A percentile compares a stretch with the other conserved stretches of the same genome.
Evolutionary conservation across 2,888 invertebrate species (phyloP).

Genomic region (Cryptus armator): DNA sequence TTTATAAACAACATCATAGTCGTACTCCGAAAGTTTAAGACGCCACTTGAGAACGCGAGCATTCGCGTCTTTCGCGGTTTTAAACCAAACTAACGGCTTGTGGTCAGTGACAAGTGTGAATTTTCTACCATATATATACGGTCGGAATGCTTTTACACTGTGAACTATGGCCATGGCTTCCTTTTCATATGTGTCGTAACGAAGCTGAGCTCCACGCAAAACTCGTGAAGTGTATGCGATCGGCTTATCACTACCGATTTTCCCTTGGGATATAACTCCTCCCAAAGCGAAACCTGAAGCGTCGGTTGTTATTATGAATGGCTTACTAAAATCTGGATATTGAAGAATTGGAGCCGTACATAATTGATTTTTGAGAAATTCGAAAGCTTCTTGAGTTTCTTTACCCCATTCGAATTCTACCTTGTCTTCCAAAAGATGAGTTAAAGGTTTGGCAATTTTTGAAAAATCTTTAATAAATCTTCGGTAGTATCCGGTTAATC

Average conservation of each 20-base stretch:
- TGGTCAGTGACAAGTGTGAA: not conserved
- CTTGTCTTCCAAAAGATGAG: conserved; percentile 22
- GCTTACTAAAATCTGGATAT: conserved; percentile 36
- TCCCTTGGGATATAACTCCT: conserved; percentile 42
- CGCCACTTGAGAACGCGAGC: not conserved
- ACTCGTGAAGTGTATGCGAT: conserved; percentile 1
- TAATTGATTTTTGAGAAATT: not conserved
- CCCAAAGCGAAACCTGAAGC: conserved; percentile 36
- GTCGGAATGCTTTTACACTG: not conserved
- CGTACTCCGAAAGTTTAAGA: not conserved
- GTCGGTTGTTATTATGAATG: conserved; percentile 31
- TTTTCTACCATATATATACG: not conserved
- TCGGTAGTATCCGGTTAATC: no score
- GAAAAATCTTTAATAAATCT: conserved; percentile 1
- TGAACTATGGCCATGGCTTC: not conserved
- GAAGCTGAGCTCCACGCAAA: no score
- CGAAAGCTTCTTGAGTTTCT: conserved; percentile 7
- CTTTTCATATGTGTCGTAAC: not conserved
- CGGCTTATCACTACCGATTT: conserved; percentile 36
- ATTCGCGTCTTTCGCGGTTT: not conserved
- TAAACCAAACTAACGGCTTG: not conserved
- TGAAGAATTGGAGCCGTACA: conserved; percentile 26
- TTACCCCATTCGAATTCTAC: conserved; percentile 22
- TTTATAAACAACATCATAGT: not conserved
- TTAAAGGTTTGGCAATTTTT: conserved; percentile 44